phyloP scores from a whole-genome alignment of 2,113 vertebrate genomes.

The Menidia beryllina region DNA sequence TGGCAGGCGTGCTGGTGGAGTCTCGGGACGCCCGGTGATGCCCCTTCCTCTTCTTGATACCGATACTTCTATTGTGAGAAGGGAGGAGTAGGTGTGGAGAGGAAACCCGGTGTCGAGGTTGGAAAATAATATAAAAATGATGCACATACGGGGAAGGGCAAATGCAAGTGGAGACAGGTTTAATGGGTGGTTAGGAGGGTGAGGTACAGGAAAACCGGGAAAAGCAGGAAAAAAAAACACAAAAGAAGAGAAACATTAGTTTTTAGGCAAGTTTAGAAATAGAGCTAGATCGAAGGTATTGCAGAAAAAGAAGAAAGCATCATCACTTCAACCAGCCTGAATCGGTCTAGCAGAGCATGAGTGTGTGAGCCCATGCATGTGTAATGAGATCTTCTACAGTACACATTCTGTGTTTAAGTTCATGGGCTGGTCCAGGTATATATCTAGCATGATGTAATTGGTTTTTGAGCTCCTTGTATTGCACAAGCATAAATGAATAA shows the following conservation, averaged over 20 bases:
- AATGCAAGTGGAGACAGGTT: not conserved
- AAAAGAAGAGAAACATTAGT: conserved; percentile 49
- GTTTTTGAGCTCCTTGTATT: conserved; percentile 52
- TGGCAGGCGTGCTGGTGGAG: conserved; percentile 73
- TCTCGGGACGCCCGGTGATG: conserved; percentile 69
- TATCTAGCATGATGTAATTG: conserved; percentile 64
- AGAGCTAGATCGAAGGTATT: conserved; percentile 21
- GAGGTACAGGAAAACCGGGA: not conserved
- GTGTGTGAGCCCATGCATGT: conserved; percentile 20
- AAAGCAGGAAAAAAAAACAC: conserved; percentile 8
- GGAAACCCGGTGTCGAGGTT: conserved; percentile 1
- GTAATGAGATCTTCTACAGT: conserved; percentile 37
- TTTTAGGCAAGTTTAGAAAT: conserved; percentile 15
- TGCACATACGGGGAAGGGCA: not conserved
- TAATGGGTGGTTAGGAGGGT: conserved; percentile 5
- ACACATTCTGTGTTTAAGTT: conserved; percentile 28
- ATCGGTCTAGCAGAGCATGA: conserved; percentile 14
- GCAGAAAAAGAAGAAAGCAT: conserved; percentile 45
- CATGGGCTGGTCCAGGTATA: conserved; percentile 59
- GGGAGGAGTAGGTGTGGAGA: not conserved
- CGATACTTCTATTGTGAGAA: conserved; percentile 71
- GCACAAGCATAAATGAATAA: conserved; percentile 7
- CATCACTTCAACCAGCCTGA: conserved; percentile 27
- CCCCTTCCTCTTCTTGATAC: conserved; percentile 76
- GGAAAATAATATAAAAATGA: conserved; percentile 2